Evolutionary conservation across 1,140 invertebrate genomes (phyloP).

Genomic region (Drosophila sturtevanti): DNA sequence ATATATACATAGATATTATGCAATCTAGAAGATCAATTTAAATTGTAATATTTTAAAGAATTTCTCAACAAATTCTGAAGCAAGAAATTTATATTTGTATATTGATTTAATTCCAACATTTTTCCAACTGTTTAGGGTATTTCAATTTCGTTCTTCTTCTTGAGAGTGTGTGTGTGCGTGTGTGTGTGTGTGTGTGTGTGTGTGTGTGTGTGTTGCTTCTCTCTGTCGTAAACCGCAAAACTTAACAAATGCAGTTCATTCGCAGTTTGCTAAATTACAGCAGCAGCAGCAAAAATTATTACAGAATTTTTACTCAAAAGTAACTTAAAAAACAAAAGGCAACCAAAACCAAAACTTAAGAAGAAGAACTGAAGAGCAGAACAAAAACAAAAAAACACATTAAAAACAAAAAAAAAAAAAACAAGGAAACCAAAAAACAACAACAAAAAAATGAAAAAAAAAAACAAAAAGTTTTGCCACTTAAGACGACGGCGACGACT

Average conservation of each 20-base stretch:
- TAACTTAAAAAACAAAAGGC: slow-evolving; percentile 23
- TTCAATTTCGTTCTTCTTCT: not conserved
- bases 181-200: too few species aligned
- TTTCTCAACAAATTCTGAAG: too few species aligned
- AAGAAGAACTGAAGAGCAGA: too few species aligned
- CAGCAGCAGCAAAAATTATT: slow-evolving; percentile 55
- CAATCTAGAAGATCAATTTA: too few species aligned
- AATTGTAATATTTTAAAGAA: too few species aligned
- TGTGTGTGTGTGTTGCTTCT: too few species aligned
- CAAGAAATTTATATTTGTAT: too few species aligned
- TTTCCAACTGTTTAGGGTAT: slow-evolving; percentile 23
- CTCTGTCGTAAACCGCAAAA: slow-evolving; percentile 52
- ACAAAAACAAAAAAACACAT: too few species aligned
- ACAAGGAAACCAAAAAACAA: slow-evolving; percentile 5
- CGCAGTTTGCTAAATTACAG: slow-evolving; percentile 56
- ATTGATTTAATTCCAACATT: too few species aligned
- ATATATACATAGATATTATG: too few species aligned
- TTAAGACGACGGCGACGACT: slow-evolving; percentile 43
- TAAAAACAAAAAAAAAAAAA: slow-evolving; percentile 34
- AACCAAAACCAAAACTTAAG: slow-evolving; percentile 9
- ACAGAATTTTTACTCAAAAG: slow-evolving; percentile 43
- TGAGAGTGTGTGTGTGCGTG: too few species aligned
- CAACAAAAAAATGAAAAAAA: slow-evolving; percentile 30
- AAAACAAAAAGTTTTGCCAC: slow-evolving; percentile 60
- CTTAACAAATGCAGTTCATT: slow-evolving; percentile 65